These are phyloP conservation scores for Orthonyx spaldingii DNA, from an alignment of 2,113 vertebrate genomes.

Conservation along the genomic window DNA sequence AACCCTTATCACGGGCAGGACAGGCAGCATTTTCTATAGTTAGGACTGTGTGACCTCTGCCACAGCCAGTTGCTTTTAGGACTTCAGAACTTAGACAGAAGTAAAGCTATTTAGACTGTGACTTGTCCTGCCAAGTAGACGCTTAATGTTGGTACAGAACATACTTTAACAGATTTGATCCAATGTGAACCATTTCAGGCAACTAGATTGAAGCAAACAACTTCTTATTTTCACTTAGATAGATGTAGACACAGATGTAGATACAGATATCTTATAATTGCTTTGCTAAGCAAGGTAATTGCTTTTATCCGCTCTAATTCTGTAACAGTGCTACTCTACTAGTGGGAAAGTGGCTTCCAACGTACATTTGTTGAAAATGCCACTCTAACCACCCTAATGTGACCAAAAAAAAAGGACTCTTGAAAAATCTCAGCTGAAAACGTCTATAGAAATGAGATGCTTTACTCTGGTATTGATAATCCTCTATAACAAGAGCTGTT, in stretches of 20 bases:
- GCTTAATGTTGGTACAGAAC: neutral
- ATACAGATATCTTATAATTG: neutral
- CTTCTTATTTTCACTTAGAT: neutral
- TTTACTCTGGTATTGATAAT: neutral
- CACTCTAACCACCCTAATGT: neutral
- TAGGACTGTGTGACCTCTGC: neutral
- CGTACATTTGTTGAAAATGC: neutral
- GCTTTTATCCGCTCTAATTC: neutral
- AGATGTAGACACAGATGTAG: neutral
- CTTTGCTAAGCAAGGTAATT: neutral
- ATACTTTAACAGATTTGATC: neutral
- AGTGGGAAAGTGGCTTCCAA: neutral
- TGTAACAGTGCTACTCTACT: neutral
- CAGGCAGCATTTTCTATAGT: neutral
- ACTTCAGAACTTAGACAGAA: neutral
- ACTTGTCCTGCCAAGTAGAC: neutral
- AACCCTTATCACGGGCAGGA: neutral
- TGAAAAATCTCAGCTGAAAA: neutral
- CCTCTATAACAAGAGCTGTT: neutral
- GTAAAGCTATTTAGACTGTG: neutral
- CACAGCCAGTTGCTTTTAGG: neutral
- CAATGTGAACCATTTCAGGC: neutral
- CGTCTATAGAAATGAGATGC: neutral
- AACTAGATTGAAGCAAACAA: neutral
- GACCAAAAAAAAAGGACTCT: neutral